A percentile compares a stretch with the other conserved stretches of the same genome.
These are phyloP conservation scores for Manis crassicaudata DNA, from an alignment of 2,797 vertebrate genomes.

Conservation along the genomic window DNA sequence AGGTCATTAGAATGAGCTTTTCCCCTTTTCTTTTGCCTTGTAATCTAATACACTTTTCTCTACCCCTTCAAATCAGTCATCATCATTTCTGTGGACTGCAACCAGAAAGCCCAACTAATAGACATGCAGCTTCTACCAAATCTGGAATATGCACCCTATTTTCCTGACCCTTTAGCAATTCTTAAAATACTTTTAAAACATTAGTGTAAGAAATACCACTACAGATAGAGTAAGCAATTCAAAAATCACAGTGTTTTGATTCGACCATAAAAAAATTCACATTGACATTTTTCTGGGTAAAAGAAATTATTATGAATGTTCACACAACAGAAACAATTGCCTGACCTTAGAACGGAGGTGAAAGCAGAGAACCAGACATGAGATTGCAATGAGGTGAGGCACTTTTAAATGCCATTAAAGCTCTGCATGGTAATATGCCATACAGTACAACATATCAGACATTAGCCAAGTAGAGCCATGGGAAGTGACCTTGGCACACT, in stretches of 20 bases:
- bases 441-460: conserved; percentile 18
- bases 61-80: background rate
- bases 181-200: conserved; percentile 40
- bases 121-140: background rate
- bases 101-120: background rate
- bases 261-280: conserved; percentile 47
- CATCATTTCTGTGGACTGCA: background rate
- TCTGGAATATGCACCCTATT: background rate
- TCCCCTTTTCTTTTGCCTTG: background rate
- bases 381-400: conserved; percentile 32
- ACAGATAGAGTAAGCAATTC: background rate
- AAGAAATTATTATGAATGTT: conserved; percentile 54
- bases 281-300: conserved; percentile 7
- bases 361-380: conserved; percentile 24
- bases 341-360: conserved; percentile 30
- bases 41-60: background rate
- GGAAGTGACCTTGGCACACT: conserved; percentile 42
- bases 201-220: background rate
- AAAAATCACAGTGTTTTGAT: conserved; percentile 37
- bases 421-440: background rate
- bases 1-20: background rate
- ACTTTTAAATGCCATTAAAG: conserved; percentile 19
- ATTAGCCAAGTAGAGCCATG: conserved; percentile 37
- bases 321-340: conserved; percentile 1
- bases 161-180: conserved; percentile 29